Conservation (phyloP, 2,797 vertebrate species). For the Pempheris klunzingeri region DNA sequence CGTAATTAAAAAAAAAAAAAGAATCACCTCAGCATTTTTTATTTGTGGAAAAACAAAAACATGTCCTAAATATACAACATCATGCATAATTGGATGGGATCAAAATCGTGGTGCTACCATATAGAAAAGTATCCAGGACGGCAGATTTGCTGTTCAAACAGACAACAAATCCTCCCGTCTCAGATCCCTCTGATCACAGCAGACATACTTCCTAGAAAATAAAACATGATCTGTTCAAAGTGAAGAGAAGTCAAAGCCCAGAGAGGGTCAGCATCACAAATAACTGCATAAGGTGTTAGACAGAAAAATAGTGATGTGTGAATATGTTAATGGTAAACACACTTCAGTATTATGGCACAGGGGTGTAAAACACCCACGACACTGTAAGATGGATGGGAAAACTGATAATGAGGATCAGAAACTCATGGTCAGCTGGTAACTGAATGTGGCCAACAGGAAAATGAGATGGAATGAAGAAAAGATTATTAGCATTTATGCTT, state of each 20-base stretch:
- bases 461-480: slow-evolving; percentile 21
- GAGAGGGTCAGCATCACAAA: not conserved
- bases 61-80: slow-evolving; percentile 58
- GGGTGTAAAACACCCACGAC: slow-evolving; percentile 7
- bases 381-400: not conserved
- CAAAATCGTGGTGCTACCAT: slow-evolving; percentile 24
- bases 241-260: slow-evolving; percentile 7
- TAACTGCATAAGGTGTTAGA: slow-evolving; percentile 9
- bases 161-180: slow-evolving; percentile 41
- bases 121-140: slow-evolving; percentile 20
- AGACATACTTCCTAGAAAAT: slow-evolving; percentile 20
- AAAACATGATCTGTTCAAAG: slow-evolving; percentile 23
- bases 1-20: slow-evolving; percentile 54
- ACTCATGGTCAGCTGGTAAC: slow-evolving; percentile 20
- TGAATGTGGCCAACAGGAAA: slow-evolving; percentile 6
- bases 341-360: slow-evolving; percentile 1
- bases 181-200: slow-evolving; percentile 47
- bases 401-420: slow-evolving; percentile 23
- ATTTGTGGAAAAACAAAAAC: slow-evolving; percentile 55
- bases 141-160: slow-evolving; percentile 54
- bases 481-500: slow-evolving; percentile 27
- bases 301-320: not conserved
- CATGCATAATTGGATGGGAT: slow-evolving; percentile 63
- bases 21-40: slow-evolving; percentile 56
- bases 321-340: slow-evolving; percentile 19